Percentiles rank a stretch among this genome's conserved stretches.
phyloP scores from a whole-genome alignment of 1,140 invertebrate genomes.

The Phenacoccus solenopsis region DNA sequence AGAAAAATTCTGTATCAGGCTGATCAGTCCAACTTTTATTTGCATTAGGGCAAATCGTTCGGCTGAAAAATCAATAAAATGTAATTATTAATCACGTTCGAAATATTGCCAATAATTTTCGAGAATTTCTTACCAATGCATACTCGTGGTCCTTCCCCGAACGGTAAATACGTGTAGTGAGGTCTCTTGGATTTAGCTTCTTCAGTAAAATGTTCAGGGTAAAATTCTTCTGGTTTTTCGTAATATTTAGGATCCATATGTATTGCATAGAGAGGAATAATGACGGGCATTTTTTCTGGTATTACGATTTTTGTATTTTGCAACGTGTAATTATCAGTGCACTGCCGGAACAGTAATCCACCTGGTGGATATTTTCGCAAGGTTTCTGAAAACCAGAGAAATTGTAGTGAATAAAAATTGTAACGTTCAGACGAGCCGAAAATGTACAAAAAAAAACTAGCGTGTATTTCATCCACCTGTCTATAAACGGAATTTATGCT shows the following conservation, averaged over 20 bases:
- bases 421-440: too few relatives aligned
- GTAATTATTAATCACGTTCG: too few relatives aligned
- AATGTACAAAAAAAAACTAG: too few relatives aligned
- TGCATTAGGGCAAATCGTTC: constrained; percentile 32
- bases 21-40: constrained; percentile 28
- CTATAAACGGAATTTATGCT: too few relatives aligned
- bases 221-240: constrained; percentile 43
- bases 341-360: constrained; percentile 37
- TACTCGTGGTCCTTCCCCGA: constrained; percentile 43
- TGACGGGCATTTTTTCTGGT: constrained; percentile 34
- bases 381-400: constrained; percentile 35
- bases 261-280: constrained; percentile 45
- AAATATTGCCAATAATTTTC: too few relatives aligned
- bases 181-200: constrained; percentile 31
- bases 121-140: constrained; percentile 39
- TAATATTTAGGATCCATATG: constrained; percentile 43
- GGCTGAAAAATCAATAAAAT: constrained; percentile 27
- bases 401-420: neutral
- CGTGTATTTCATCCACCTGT: too few relatives aligned
- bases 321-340: constrained; percentile 39
- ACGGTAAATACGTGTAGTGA: constrained; percentile 38
- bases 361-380: constrained; percentile 44
- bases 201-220: constrained; percentile 44
- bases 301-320: constrained; percentile 43
- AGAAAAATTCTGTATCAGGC: neutral